phyloP scores from a whole-genome alignment of 2,113 vertebrate species.

The Paraplagusia blochii region DNA sequence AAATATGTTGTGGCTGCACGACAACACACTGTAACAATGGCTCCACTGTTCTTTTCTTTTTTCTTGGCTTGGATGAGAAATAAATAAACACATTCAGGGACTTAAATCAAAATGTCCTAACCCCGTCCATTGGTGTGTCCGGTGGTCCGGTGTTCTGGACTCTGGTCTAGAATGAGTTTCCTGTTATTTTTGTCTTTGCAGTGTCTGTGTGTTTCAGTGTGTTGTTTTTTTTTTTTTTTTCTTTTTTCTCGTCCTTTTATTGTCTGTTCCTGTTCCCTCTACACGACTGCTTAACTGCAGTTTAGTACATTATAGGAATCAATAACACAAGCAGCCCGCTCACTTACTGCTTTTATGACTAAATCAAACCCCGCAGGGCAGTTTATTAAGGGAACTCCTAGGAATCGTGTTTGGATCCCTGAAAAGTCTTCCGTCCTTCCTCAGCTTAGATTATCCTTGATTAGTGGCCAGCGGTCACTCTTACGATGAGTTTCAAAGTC shows the following conservation, averaged over 20 bases:
- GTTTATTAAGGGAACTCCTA: conserved; percentile 40
- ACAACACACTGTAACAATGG: conserved; percentile 21
- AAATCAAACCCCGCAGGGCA: conserved; percentile 44
- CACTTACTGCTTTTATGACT: conserved; percentile 54
- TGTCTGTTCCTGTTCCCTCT: conserved; percentile 35
- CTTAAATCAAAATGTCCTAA: conserved; percentile 20
- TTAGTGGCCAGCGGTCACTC: background rate
- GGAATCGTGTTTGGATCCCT: conserved; percentile 33
- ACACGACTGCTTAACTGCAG: conserved; percentile 38
- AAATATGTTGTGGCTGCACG: conserved; percentile 39
- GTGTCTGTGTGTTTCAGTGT: background rate
- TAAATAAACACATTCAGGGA: background rate
- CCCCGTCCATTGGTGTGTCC: conserved; percentile 7
- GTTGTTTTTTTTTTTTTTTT: background rate
- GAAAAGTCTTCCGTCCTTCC: conserved; percentile 12
- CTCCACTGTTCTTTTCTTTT: too few relatives aligned
- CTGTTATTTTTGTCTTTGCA: conserved; percentile 7
- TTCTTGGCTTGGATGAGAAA: conserved; percentile 22
- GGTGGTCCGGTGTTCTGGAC: conserved; percentile 17
- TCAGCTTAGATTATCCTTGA: too few relatives aligned
- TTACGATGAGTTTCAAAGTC: too few relatives aligned
- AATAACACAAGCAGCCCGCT: conserved; percentile 51
- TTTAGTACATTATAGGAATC: conserved; percentile 57
- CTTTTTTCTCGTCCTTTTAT: conserved; percentile 27
- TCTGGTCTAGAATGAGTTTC: conserved; percentile 10